These are phyloP conservation scores for Crocodylus rhombifer DNA, from an alignment of 2,797 vertebrate species.

Conservation along the genomic window DNA sequence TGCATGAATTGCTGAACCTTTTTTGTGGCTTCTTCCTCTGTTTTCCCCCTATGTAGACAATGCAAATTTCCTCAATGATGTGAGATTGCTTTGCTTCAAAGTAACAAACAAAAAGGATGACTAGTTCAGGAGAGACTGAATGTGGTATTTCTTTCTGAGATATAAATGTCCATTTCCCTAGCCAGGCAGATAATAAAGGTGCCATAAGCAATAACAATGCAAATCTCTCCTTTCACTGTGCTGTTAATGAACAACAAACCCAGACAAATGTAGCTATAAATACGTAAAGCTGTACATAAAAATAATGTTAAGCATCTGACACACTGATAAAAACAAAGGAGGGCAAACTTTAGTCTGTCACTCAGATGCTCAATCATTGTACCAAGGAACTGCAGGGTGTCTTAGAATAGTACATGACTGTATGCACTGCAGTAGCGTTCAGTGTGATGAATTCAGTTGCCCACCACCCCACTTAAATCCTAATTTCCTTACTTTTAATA, in stretches of 20 bases:
- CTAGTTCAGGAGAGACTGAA: not conserved
- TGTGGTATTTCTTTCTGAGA: not conserved
- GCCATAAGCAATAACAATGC: not conserved
- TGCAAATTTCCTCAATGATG: not conserved
- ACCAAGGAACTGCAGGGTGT: not conserved
- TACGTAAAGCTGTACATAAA: not conserved
- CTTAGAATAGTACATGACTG: not conserved
- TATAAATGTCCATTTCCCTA: not conserved
- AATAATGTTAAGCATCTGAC: not conserved
- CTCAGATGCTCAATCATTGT: not conserved
- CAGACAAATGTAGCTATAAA: not conserved
- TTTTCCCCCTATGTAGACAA: not conserved
- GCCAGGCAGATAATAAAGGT: not conserved
- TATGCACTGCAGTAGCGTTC: not conserved
- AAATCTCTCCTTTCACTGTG: not conserved
- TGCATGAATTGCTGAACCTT: not conserved
- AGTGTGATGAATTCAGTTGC: not conserved
- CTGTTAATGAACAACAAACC: conserved; percentile 51
- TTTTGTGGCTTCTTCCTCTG: not conserved
- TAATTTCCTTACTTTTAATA: not conserved
- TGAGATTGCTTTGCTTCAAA: not conserved
- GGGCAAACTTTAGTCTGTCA: not conserved
- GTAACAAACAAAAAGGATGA: not conserved
- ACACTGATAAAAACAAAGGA: not conserved
- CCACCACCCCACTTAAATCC: not conserved